These are phyloP conservation scores for Hormaphis cornu DNA, from an alignment of 1,140 invertebrate species.

Conservation along the genomic window DNA sequence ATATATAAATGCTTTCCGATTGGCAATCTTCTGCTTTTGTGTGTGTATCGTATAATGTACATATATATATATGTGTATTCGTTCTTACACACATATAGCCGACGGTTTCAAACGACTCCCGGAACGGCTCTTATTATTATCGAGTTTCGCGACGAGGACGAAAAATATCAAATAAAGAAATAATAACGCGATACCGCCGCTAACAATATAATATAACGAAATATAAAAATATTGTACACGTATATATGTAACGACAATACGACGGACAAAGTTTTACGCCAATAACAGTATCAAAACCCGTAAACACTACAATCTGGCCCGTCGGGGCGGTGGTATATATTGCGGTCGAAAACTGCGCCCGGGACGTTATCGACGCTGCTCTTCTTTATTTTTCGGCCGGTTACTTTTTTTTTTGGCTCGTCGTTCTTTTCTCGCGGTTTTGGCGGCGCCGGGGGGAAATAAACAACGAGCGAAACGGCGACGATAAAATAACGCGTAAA, in stretches of 20 bases:
- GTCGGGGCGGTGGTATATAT: conserved; percentile 24
- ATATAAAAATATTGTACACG: too few relatives aligned
- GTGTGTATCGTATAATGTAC: too few relatives aligned
- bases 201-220: too few relatives aligned
- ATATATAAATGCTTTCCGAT: too few relatives aligned
- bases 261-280: too few relatives aligned
- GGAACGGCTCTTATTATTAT: conserved; percentile 15
- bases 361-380: neutral
- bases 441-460: neutral
- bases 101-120: conserved; percentile 9
- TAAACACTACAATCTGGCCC: conserved; percentile 29
- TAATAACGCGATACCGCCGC: neutral
- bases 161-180: too few relatives aligned
- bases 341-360: too few relatives aligned
- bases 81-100: neutral
- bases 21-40: too few relatives aligned
- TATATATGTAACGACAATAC: too few relatives aligned
- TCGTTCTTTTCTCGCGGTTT: neutral
- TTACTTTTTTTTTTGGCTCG: neutral
- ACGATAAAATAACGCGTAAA: conserved; percentile 28
- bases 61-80: too few relatives aligned
- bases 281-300: neutral
- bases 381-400: neutral
- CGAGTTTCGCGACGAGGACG: neutral
- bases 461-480: conserved; percentile 26